Evolutionary conservation across 2,888 invertebrate genomes (phyloP), one percentile per base, ranked within the genome.

Genomic region (Plagodis pulveraria): DNA sequence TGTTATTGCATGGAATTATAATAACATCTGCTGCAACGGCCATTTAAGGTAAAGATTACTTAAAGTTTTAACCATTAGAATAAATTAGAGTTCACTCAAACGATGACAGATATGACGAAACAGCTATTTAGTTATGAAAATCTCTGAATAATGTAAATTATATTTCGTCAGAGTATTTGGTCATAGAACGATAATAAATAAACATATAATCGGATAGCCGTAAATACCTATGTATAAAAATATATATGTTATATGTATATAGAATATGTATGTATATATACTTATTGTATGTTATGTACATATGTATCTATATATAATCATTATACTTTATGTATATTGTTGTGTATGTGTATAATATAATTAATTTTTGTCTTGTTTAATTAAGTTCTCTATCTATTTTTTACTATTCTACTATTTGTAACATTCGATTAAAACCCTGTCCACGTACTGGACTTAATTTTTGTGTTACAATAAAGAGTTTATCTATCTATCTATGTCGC

Each of bases 11-110:
- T 45, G 56, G 52, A 60, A 59, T 53, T 58, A 47, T 49, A 55
- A 53, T 62, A 49, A 42, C 42, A 57, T 50, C 64, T 65, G 60
- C 63, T 62, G 65, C 56, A 65, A 66, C 58, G 58, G 51, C 51
- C 48, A 60, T 51, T n/a, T 65, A 56, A 50, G 46, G 50, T 40
- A 45, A 41, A 60, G 52, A 57, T 48, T 32, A 33, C 53, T 32
- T 22, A 22, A 22, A 22, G 22, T 22, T 22, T 6, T 42, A 6
- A 32, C 53, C 44, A 62, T 52, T 63, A 56, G 40, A 34, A 54
- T 63, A 62, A 58, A 63, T 63, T 49, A 50, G 48, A 59, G 49
- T 34, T 56, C 41, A 44, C 48, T 50, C 43, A 46, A 41, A 49
- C 38, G 12, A 47, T 52, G 58, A 58, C 55, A 50, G 43, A 36